Evolutionary conservation across 2,797 vertebrate genomes (phyloP), one percentile per base, ranked within the genome.

Genomic region (Gila robusta): DNA sequence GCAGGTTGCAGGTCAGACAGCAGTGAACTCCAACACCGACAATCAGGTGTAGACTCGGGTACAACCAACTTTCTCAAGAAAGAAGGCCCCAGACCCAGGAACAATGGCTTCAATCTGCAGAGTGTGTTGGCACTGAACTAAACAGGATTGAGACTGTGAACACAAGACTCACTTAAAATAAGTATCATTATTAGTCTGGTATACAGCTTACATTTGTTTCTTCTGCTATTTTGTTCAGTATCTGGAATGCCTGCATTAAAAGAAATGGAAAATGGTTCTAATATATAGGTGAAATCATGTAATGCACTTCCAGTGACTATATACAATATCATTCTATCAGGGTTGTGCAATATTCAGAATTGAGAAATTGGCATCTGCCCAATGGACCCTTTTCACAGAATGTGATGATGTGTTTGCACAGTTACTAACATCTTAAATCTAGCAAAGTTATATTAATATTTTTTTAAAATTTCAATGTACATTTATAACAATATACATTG

Each of bases 31-130:
- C 97, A 96, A 91, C 97, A 98, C 16, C 89, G 90, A 80, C 97
- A 98, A 72, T 91, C 88, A 26, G 90, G 62, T 28, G 56, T 92
- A 90, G 89, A 91, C 71, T 92, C 93, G 86, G 90, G 90, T 90
- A 90, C 91, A 70, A 93, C 91, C 73, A 97, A 90, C 87, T 89
- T 91, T 89, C 90, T 92, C 87, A 98, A 92, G 52, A 94, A 93
- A 74, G 93, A 90, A n/a, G 96, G 95, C 81, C 95, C 95, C 71
- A 98, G 93, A 56, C 96, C 97, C 0, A 93, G 91, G 82, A 95
- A 93, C 87, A 98, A 89, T 6, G 95, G 91, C 90, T 94, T 95
- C 89, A 97, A 92, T 79, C 89, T 90, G 92, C 97, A 97, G 93
- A 97, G 91, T 85, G 90, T 88, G 89, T 95, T 92, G 91, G 94